phyloP scores from a whole-genome alignment of 2,113 vertebrate species.

The Rhabdomys dilectus region DNA sequence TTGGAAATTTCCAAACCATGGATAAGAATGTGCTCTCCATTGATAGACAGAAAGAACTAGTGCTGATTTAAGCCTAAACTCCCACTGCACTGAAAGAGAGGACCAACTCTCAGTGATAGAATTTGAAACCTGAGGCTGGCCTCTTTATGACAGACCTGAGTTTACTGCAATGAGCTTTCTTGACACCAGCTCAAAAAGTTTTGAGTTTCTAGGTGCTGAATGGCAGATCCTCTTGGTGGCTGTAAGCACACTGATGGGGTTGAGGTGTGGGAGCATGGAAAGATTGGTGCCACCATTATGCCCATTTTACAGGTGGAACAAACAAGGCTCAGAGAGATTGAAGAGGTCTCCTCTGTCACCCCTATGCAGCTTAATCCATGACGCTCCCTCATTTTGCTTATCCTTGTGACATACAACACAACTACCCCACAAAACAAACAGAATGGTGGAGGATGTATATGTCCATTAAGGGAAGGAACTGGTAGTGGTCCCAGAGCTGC shows the following conservation, averaged over 20 bases:
- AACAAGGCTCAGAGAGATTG: conserved; percentile 5
- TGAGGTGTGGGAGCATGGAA: not conserved
- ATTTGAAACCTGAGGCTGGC: conserved; percentile 58
- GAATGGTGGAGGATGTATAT: not conserved
- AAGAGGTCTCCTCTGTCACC: not conserved
- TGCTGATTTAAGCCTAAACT: conserved; percentile 61
- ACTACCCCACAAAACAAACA: not conserved
- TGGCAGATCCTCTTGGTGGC: conserved; percentile 41
- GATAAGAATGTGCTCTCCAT: conserved; percentile 20
- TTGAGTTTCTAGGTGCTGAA: conserved; percentile 60
- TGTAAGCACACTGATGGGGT: not conserved
- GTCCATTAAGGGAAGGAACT: not conserved
- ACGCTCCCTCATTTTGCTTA: not conserved
- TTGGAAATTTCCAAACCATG: conserved; percentile 65
- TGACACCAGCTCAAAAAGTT: conserved; percentile 56
- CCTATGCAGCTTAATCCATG: not conserved
- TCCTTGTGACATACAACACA: not conserved
- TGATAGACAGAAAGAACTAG: conserved; percentile 27
- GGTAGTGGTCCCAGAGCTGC: not conserved
- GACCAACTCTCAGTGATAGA: conserved; percentile 15
- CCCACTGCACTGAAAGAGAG: not conserved
- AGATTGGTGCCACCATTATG: not conserved
- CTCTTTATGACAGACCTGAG: conserved; percentile 32
- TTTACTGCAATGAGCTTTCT: conserved; percentile 49
- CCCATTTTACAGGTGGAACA: not conserved